Evolutionary conservation across 2,888 invertebrate species (phyloP), one percentile per base, ranked within the genome.

Genomic region (Miltochrista miniata): DNA sequence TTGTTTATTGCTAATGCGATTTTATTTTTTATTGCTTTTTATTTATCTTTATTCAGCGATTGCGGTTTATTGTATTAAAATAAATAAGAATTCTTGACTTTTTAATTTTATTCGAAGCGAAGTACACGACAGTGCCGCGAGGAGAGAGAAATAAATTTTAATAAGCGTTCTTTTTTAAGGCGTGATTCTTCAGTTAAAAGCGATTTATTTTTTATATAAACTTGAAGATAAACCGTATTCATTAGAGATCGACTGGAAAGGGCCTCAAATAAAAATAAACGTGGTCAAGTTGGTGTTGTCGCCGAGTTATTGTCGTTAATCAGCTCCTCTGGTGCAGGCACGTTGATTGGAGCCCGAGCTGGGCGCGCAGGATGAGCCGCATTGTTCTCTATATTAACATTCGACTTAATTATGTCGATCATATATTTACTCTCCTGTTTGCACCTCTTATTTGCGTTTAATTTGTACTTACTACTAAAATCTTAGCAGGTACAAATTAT

Each of bases 41-140:
- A 90, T 91, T 91, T 91, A 91, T 91, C 90, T 90, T 90, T 90
- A 91, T 91, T 91, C 90, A 90, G 85, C 90, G 91, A 90, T 91
- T 90, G 91, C 90, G 87, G 90, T 91, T 90, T 91, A 91, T 91
- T 91, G 90, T 91, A 91, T 91, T 90, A 91, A 91, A 90, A 91
- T 91, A 91, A 91, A 91, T 90, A 91, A 90, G 90, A 91, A 90
- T 90, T 90, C 89, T 88, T 84, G 89, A 90, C 89, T 90, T 90
- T 91, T 91, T 90, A 90, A 91, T 91, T 91, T 91, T 91, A 88
- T 91, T 90, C 83, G 83, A 81, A 81, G 72, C 88, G 79, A 81
- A 84, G 89, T 90, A 90, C 91, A 90, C 87, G 90, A 90, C 91
- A 85, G 85, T 77, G 85, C 85, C 82, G 85, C 85, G 87, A 81